Evolutionary conservation across 2,113 vertebrate genomes (phyloP).

Genomic region (Neotoma lepida): DNA sequence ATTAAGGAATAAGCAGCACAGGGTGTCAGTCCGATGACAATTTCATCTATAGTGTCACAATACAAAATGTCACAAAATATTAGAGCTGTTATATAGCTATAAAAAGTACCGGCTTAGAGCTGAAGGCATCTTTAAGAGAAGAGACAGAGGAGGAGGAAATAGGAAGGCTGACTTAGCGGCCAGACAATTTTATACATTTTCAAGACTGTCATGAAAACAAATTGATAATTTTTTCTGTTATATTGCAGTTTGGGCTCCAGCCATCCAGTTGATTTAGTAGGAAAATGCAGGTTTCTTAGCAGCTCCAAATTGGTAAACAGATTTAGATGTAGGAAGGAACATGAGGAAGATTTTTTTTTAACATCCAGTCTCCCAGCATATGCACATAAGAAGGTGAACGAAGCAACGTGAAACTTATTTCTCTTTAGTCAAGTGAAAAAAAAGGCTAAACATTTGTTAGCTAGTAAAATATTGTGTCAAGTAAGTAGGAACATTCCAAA

Average conservation of each 20-base stretch:
- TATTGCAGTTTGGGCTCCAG: conserved; percentile 82
- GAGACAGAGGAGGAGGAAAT: conserved; percentile 75
- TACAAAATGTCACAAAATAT: conserved; percentile 91
- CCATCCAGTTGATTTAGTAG: conserved; percentile 82
- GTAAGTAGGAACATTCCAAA: conserved; percentile 80
- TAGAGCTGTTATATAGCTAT: conserved; percentile 88
- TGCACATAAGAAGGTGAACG: conserved; percentile 80
- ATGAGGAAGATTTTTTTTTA: conserved; percentile 72
- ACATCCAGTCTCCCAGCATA: conserved; percentile 79
- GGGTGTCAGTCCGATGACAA: conserved; percentile 90
- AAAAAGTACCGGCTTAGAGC: conserved; percentile 84
- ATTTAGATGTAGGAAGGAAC: conserved; percentile 76
- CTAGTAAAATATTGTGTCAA: conserved; percentile 83
- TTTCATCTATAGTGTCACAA: conserved; percentile 90
- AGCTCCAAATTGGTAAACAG: conserved; percentile 80
- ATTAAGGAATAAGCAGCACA: conserved; percentile 90
- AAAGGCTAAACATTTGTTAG: conserved; percentile 82
- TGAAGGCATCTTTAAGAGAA: conserved; percentile 73
- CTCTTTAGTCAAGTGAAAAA: conserved; percentile 74
- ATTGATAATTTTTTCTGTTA: conserved; percentile 85
- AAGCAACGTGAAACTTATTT: conserved; percentile 77
- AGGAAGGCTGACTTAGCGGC: conserved; percentile 82
- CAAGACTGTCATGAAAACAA: conserved; percentile 86
- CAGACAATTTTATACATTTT: conserved; percentile 86
- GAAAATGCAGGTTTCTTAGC: conserved; percentile 73